These are phyloP conservation scores for Trialeurodes vaporariorum DNA, from an alignment of 1,140 invertebrate species.

Conservation along the genomic window DNA sequence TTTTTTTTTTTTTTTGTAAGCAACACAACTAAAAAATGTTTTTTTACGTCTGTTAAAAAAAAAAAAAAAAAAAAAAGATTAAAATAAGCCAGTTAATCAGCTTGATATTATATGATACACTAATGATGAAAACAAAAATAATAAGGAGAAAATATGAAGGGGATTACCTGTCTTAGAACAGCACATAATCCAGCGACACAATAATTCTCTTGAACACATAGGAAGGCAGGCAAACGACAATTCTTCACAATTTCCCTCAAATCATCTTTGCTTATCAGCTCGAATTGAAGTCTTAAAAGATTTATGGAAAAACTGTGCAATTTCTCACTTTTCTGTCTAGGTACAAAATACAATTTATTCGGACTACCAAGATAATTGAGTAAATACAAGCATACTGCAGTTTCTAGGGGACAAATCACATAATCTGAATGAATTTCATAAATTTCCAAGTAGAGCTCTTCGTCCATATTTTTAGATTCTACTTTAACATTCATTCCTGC, in stretches of 20 bases:
- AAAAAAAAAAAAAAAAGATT: no score
- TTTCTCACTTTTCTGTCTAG: background rate
- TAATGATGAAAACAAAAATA: no score
- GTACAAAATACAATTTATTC: background rate
- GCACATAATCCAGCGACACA: slow-evolving; percentile 55
- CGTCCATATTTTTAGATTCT: no score
- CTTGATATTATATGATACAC: no score
- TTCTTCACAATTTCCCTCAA: slow-evolving; percentile 30
- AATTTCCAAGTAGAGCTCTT: background rate
- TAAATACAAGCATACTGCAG: background rate
- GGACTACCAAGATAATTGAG: background rate
- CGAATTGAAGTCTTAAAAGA: background rate
- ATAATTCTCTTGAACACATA: slow-evolving; percentile 38
- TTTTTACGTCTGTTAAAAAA: no score
- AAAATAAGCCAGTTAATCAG: no score
- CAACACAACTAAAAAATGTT: no score
- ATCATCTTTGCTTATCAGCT: slow-evolving; percentile 16
- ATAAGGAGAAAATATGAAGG: no score
- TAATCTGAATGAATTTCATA: background rate
- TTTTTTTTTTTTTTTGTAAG: no score
- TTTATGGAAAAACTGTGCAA: background rate
- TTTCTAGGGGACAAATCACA: background rate
- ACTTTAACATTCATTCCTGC: no score
- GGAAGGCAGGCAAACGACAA: slow-evolving; percentile 46
- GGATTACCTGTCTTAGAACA: slow-evolving; percentile 53